Base-by-base conservation (phyloP, 2,797 vertebrate species). In the Tragopan temminckii region DNA sequence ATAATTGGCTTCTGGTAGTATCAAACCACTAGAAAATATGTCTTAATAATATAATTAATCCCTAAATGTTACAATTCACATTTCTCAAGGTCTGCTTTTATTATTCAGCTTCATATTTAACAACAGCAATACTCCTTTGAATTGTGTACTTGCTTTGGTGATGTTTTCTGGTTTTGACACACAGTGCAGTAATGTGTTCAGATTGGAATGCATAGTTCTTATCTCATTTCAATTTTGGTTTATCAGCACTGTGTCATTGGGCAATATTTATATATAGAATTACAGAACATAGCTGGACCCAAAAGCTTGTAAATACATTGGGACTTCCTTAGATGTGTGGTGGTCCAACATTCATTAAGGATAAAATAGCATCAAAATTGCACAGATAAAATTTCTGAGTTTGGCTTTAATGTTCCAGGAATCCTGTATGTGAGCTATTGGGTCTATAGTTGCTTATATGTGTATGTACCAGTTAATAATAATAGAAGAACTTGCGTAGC, bases 121-220 rank as follows among this genome's bases (percentile, higher is more conserved):
- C 2, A 63, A 71, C 2, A 63, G 18, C 1, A 5, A 38, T 35
- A 59, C 0, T 0, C 19, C 21, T 62, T 36, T 25, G 50, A 87
- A 42, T 33, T 5, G 0, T 59, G 6, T 57, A 5, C 2, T 1
- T 0, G 0, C 16, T 70, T 63, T 31, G 9, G 16, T 89, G 9
- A 15, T 74, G 33, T 48, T 36, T 66, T 48, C 8, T 53, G 25
- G 36, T 53, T 93, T 50, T 57, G 81, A 18, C 50, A 48, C 16
- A 36, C 6, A 8, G 2, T 67, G 35, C n/a, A 72, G 7, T 68
- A 33, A 45, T 0, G 0, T 7, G 4, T 82, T 81, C 59, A 43
- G 33, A 46, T 40, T 2, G 0, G 20, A 87, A 23, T 36, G 72
- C 31, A 9, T 59, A 11, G 13, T 24, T 29, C 38, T 66, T 76